Percentiles rank a stretch among this genome's conserved stretches.
These are phyloP conservation scores for Cyanistes caeruleus DNA, from an alignment of 2,113 vertebrate species.

Conservation along the genomic window DNA sequence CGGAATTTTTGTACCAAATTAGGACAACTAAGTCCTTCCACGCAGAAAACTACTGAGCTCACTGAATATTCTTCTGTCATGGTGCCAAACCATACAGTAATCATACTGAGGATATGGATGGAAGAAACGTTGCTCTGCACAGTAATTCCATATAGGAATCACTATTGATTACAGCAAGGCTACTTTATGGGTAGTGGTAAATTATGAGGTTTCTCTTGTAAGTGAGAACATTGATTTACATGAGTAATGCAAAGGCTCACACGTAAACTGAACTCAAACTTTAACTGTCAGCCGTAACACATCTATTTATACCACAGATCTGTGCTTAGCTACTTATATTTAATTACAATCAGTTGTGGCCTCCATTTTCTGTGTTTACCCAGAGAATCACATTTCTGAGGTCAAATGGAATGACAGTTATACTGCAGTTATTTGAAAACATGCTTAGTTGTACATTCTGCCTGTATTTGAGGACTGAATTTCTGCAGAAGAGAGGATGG, in stretches of 20 bases:
- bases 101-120: conserved; percentile 66
- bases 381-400: conserved; percentile 61
- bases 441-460: conserved; percentile 25
- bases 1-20: conserved; percentile 69
- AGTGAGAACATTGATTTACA: conserved; percentile 64
- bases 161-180: conserved; percentile 46
- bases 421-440: conserved; percentile 25
- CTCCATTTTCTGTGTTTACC: conserved; percentile 52
- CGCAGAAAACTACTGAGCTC: conserved; percentile 71
- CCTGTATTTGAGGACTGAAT: background rate
- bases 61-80: conserved; percentile 69
- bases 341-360: conserved; percentile 55
- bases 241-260: conserved; percentile 36
- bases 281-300: conserved; percentile 46
- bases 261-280: conserved; percentile 52
- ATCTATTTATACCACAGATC: conserved; percentile 59
- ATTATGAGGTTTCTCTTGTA: conserved; percentile 63
- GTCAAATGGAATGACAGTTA: conserved; percentile 46
- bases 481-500: conserved; percentile 8
- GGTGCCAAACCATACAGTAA: conserved; percentile 74
- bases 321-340: conserved; percentile 51
- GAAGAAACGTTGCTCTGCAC: conserved; percentile 39
- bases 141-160: conserved; percentile 57
- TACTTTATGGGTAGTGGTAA: conserved; percentile 61
- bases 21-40: conserved; percentile 70